Conservation (phyloP, 2,888 invertebrate species). For the Cantharis rustica region DNA sequence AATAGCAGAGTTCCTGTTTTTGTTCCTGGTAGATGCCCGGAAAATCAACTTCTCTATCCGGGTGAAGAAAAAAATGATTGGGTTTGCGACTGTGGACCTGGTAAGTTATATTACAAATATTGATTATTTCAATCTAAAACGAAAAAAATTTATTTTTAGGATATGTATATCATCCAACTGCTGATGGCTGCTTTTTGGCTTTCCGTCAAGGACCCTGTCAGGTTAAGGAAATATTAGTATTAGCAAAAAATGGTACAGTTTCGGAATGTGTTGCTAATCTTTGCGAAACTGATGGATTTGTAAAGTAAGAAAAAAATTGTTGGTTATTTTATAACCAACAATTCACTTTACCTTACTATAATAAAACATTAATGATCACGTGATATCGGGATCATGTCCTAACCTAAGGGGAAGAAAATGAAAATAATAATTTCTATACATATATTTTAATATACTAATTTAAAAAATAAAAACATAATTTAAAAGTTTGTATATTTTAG, state of each 20-base stretch:
- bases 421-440: no score
- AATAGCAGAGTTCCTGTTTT: conserved; percentile 59
- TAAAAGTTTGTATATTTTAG: conserved; percentile 30
- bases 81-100: conserved; percentile 67
- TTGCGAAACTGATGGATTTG: conserved; percentile 61
- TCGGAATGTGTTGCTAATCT: conserved; percentile 68
- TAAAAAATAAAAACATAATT: no score
- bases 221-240: conserved; percentile 60
- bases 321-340: no score
- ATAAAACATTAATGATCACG: no score
- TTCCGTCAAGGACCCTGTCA: conserved; percentile 70
- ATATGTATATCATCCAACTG: conserved; percentile 64
- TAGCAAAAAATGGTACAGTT: conserved; percentile 58
- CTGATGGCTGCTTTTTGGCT: conserved; percentile 66
- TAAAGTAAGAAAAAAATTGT: conserved; percentile 49
- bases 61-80: conserved; percentile 68
- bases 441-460: no score
- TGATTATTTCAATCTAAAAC: no score
- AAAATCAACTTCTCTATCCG: conserved; percentile 69
- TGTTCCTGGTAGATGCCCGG: conserved; percentile 64
- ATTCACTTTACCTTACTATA: no score
- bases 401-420: no score
- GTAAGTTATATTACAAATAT: no score
- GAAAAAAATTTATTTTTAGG: no score
- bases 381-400: no score